These are phyloP conservation scores for Mimachlamys varia DNA, from an alignment of 2,888 invertebrate species.

Conservation along the genomic window DNA sequence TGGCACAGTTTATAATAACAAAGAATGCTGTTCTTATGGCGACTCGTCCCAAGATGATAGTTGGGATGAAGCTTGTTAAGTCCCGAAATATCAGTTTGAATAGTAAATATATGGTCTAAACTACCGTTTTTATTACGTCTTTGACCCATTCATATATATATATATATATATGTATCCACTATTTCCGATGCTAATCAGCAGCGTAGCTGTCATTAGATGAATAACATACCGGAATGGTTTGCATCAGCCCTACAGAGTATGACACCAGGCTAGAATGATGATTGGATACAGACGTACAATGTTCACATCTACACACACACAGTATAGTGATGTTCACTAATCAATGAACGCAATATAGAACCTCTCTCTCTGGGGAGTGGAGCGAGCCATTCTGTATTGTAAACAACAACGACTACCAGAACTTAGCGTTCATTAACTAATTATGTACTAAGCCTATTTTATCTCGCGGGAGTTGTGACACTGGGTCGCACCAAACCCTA, in stretches of 20 bases:
- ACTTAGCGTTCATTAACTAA: background rate
- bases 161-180: no score
- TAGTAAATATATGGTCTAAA: no score
- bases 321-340: background rate
- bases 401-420: no score
- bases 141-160: no score
- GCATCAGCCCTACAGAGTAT: background rate
- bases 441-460: background rate
- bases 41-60: no score
- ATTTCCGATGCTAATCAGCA: no score
- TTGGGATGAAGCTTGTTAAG: no score
- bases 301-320: background rate
- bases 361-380: background rate
- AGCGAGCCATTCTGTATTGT: background rate
- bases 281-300: background rate
- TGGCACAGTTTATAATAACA: no score
- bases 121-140: no score
- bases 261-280: background rate
- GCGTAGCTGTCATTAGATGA: background rate
- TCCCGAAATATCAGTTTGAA: no score
- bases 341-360: background rate
- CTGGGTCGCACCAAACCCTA: no score
- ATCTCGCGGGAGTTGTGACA: background rate
- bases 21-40: no score
- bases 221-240: background rate